Conservation (phyloP, 1,140 invertebrate species). For the Formica selysi region DNA sequence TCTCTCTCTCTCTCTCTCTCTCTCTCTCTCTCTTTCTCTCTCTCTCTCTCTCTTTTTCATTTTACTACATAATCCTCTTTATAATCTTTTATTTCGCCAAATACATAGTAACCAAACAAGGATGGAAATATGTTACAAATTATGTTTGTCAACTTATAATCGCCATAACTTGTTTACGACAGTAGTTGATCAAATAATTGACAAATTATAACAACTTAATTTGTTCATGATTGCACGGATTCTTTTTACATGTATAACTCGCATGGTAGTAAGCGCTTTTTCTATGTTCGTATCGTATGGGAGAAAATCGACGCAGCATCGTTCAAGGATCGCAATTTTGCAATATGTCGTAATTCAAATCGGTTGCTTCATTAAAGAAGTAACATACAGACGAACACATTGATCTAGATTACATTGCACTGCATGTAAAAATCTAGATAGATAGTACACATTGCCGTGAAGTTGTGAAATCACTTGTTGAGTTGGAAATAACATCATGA, state of each 20-base stretch:
- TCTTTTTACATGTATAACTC: not conserved
- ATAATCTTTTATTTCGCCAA: not conserved
- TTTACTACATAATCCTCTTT: not conserved
- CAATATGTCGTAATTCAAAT: not conserved
- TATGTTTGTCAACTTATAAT: not conserved
- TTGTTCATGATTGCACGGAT: not conserved
- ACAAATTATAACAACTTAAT: not conserved
- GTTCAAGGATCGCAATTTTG: not conserved
- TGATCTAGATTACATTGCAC: slow-evolving; percentile 35
- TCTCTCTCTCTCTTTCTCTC: no score
- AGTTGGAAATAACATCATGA: slow-evolving; percentile 17
- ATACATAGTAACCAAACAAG: not conserved
- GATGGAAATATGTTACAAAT: not conserved
- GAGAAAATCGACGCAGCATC: not conserved
- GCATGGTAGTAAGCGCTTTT: not conserved
- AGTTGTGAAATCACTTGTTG: slow-evolving; percentile 12
- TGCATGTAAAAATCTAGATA: not conserved
- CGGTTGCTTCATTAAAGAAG: no score
- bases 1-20: not conserved
- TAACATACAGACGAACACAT: not conserved
- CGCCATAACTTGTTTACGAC: not conserved
- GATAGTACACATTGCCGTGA: not conserved
- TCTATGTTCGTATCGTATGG: not conserved
- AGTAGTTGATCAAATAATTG: not conserved
- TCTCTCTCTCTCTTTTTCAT: no score